Conservation (phyloP, 2,797 vertebrate species). For the Melanotaenia nigrans region DNA sequence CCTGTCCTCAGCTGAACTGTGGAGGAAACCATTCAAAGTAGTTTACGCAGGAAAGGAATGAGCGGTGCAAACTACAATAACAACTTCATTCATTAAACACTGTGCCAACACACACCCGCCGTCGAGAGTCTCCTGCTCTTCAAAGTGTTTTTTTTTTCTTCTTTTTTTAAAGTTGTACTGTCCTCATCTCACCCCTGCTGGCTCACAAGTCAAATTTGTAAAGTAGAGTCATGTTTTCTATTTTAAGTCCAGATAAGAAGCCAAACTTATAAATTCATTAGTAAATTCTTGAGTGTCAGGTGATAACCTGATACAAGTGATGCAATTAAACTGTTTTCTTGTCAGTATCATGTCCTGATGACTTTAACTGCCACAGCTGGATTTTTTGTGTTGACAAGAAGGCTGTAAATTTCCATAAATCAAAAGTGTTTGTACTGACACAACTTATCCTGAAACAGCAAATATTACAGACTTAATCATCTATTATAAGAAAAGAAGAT, state of each 20-base stretch:
- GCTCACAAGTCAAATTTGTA: constrained; percentile 15
- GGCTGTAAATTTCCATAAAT: constrained; percentile 48
- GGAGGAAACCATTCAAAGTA: constrained; percentile 45
- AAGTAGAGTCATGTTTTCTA: constrained; percentile 33
- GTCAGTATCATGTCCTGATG: constrained; percentile 5
- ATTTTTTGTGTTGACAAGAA: not conserved
- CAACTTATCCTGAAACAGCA: constrained; percentile 42
- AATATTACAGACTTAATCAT: too few species aligned
- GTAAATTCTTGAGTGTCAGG: not conserved
- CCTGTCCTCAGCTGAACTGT: constrained; percentile 74
- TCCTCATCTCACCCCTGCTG: constrained; percentile 73
- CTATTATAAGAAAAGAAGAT: too few species aligned
- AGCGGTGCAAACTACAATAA: constrained; percentile 39
- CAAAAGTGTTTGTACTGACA: not conserved
- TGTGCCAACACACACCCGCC: constrained; percentile 41
- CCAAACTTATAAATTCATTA: constrained; percentile 10
- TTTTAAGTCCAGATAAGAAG: constrained; percentile 34
- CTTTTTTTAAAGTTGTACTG: constrained; percentile 34
- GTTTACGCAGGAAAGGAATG: constrained; percentile 45
- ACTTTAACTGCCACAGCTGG: not conserved
- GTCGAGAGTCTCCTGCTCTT: constrained; percentile 46
- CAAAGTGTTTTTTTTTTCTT: constrained; percentile 22
- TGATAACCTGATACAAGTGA: constrained; percentile 30
- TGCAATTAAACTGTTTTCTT: constrained; percentile 14
- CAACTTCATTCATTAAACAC: constrained; percentile 62